Evolutionary conservation across 2,113 vertebrate species (phyloP).

Genomic region (Campylomormyrus numenius): DNA sequence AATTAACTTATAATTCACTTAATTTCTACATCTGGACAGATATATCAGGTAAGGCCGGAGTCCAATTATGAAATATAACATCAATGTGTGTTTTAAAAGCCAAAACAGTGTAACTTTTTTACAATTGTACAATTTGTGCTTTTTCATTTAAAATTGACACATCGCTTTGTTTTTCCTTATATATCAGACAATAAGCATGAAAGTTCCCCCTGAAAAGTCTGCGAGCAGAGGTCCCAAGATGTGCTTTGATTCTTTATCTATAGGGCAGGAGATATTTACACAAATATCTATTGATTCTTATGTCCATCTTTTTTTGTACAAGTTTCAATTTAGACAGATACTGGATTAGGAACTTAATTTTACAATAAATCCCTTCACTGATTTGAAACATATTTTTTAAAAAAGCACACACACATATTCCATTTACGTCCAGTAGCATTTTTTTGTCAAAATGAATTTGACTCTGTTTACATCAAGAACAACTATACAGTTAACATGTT

Average conservation of each 20-base stretch:
- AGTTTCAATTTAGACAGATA: constrained; percentile 31
- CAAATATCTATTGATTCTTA: constrained; percentile 17
- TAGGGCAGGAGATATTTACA: constrained; percentile 29
- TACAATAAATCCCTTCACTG: constrained; percentile 20
- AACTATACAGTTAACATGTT: constrained; percentile 71
- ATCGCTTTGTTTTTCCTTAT: constrained; percentile 50
- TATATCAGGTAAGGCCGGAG: neutral
- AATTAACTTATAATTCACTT: constrained; percentile 7
- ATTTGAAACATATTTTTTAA: neutral
- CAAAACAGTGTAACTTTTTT: constrained; percentile 90
- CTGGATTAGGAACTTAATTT: constrained; percentile 31
- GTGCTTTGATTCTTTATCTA: constrained; percentile 23
- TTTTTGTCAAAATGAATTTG: constrained; percentile 32
- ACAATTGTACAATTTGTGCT: constrained; percentile 92
- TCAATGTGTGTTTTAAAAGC: constrained; percentile 69
- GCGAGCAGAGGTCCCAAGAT: neutral
- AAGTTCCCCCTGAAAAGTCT: constrained; percentile 54
- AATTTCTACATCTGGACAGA: neutral
- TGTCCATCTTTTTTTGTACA: neutral
- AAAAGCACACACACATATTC: constrained; percentile 8
- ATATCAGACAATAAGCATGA: constrained; percentile 72
- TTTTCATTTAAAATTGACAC: constrained; percentile 52
- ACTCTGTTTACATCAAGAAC: constrained; percentile 68
- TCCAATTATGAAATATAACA: constrained; percentile 15
- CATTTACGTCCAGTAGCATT: constrained; percentile 9